Evolutionary conservation across 2,888 invertebrate species (phyloP).

Genomic region (Amiota mariae): DNA sequence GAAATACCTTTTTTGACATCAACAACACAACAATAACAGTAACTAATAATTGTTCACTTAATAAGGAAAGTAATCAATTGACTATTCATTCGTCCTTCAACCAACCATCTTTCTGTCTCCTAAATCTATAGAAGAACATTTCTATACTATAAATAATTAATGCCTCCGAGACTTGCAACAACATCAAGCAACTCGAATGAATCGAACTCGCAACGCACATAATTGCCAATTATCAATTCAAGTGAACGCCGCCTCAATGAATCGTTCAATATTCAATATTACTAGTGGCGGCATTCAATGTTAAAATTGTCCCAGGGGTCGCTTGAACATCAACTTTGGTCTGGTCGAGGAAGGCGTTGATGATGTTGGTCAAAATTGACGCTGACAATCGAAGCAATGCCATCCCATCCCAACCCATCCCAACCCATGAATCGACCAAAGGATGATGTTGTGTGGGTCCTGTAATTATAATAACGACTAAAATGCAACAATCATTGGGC

Average conservation of each 20-base stretch:
- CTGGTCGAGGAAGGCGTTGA: not conserved
- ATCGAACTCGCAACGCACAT: conserved; percentile 42
- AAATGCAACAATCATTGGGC: conserved; percentile 3
- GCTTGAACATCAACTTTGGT: conserved; percentile 45
- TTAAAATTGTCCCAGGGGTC: conserved; percentile 37
- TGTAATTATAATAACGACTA: not conserved
- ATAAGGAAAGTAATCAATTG: conserved; percentile 38
- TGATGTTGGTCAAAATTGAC: conserved; percentile 5
- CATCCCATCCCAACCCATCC: too few species aligned
- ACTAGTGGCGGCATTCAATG: conserved; percentile 30
- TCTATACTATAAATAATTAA: conserved; percentile 60
- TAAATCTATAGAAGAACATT: not conserved
- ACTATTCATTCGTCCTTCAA: not conserved
- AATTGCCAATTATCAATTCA: conserved; percentile 56
- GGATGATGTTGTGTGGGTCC: not conserved
- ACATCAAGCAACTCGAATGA: conserved; percentile 11
- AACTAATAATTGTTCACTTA: conserved; percentile 44
- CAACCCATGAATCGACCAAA: not conserved
- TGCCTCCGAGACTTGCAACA: conserved; percentile 38
- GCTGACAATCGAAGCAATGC: not conserved
- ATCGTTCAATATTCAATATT: conserved; percentile 6
- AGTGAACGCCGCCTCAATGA: conserved; percentile 31
- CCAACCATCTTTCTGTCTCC: conserved; percentile 28
- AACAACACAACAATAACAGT: conserved; percentile 33
- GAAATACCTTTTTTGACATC: not conserved